Evolutionary conservation across 2,888 invertebrate genomes (phyloP).

Genomic region (Netelia melanura): DNA sequence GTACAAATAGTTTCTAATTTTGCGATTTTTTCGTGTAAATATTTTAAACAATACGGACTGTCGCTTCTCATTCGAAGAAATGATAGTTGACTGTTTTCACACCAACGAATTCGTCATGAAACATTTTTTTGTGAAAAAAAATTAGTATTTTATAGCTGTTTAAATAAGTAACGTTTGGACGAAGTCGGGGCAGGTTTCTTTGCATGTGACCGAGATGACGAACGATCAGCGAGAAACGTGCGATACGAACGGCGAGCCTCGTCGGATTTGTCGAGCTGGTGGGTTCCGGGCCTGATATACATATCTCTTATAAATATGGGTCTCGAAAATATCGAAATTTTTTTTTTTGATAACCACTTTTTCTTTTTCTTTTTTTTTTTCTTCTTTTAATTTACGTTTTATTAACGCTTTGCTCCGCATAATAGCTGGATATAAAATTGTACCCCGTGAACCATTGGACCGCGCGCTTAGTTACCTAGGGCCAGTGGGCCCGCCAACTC

Average conservation of each 20-base stretch:
- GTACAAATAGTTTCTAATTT: constrained; percentile 16
- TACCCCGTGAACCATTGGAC: constrained; percentile 84
- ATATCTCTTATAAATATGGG: constrained; percentile 79
- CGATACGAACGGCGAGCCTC: constrained; percentile 51
- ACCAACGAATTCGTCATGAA: constrained; percentile 21
- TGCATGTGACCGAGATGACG: constrained; percentile 13
- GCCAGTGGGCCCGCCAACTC: constrained; percentile 70
- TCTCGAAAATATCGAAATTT: constrained; percentile 80
- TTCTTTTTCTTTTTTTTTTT: constrained; percentile 60
- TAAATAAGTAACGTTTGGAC: constrained; percentile 31
- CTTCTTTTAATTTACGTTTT: constrained; percentile 49
- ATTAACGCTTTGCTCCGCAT: constrained; percentile 70
- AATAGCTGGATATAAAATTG: constrained; percentile 81
- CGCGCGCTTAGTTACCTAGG: constrained; percentile 74
- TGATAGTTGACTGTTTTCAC: background rate
- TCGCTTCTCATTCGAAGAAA: background rate
- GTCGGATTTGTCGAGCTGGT: constrained; percentile 72
- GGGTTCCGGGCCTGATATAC: constrained; percentile 79
- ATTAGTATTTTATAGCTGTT: constrained; percentile 23
- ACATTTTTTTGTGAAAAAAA: constrained; percentile 30
- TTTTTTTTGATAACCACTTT: constrained; percentile 70
- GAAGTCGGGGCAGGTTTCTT: background rate
- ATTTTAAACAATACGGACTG: no score
- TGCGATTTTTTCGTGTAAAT: background rate
- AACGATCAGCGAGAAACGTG: constrained; percentile 26